Evolutionary conservation across 2,797 vertebrate genomes (phyloP), one percentile per base, ranked within the genome.

Genomic region (Chiroxiphia lanceolata): DNA sequence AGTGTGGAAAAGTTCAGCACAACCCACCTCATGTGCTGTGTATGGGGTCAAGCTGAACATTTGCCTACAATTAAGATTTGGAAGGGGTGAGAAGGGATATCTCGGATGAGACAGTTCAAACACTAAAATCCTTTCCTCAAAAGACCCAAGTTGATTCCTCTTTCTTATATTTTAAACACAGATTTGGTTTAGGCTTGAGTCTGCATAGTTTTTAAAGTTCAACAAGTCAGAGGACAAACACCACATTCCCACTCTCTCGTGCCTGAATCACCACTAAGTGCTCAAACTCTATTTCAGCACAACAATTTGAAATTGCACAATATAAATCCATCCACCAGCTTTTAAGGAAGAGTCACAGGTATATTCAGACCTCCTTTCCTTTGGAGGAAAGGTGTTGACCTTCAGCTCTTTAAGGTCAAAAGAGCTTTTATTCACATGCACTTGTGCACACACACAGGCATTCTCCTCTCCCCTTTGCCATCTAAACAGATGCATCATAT

Each of bases 31-130:
- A 2, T 5, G 3, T 3, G 10, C 19, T 10, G 14, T 11, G 45
- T 18, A 10, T 10, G 23, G 6, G 23, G 6, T 57, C 36, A 67
- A 61, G 27, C 42, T 17, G 63, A 87, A 36, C 47, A 51, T 60
- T 65, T 67, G 33, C 4, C 59, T 38, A 10, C 38, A 59, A 3
- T 15, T n/a, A 36, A 31, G 45, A 34, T 8, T 11, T 27, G 6
- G 12, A 18, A 3, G 7, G 6, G 4, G 7, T 3, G 3, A 13
- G 8, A 15, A 7, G 10, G 17, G 34, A 10, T 57, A 9, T 15
- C 50, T 59, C 34, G 56, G 47, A 22, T 21, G 21, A 57, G 38
- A 40, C n/a, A 19, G 8, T n/a, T 87, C 56, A 78, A 83, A 40
- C 27, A 44, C 20, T 29, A 8, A 60, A 61, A 87, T 54, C 29